phyloP scores from a whole-genome alignment of 2,113 vertebrate genomes.

The Plotosus lineatus region DNA sequence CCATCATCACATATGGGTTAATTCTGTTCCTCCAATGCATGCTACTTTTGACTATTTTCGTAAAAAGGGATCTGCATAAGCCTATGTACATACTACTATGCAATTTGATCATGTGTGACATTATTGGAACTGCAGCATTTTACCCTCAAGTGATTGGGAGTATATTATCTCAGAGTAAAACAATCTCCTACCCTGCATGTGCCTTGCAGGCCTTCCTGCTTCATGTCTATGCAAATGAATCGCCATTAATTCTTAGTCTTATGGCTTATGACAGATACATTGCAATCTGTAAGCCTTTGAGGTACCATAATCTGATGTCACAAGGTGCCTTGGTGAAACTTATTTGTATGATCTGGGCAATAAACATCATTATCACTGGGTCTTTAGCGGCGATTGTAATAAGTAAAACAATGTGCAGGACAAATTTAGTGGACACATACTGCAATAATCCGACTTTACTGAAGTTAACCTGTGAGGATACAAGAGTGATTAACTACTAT shows the following conservation, averaged over 20 bases:
- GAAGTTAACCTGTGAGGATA: slow-evolving; percentile 2
- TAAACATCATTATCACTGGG: not conserved
- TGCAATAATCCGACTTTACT: not conserved
- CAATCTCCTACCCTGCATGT: not conserved
- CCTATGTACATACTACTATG: slow-evolving; percentile 8
- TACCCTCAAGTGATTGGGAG: not conserved
- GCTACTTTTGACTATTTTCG: not conserved
- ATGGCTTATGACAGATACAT: slow-evolving; percentile 8
- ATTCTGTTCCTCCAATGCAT: not conserved
- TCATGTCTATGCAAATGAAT: not conserved
- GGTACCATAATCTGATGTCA: slow-evolving; percentile 6
- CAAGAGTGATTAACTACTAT: not conserved
- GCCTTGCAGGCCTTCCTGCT: not conserved
- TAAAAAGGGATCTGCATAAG: not conserved
- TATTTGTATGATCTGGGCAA: not conserved
- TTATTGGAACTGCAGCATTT: not conserved
- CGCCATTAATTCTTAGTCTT: not conserved
- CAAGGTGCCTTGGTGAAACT: not conserved
- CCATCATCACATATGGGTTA: not conserved
- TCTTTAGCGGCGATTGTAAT: not conserved
- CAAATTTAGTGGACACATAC: not conserved
- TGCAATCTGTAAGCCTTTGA: not conserved
- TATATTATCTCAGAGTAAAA: not conserved
- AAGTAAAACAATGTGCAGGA: not conserved
- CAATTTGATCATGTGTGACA: not conserved